phyloP scores from a whole-genome alignment of 1,140 invertebrate genomes.

The Drosophila asahinai region DNA sequence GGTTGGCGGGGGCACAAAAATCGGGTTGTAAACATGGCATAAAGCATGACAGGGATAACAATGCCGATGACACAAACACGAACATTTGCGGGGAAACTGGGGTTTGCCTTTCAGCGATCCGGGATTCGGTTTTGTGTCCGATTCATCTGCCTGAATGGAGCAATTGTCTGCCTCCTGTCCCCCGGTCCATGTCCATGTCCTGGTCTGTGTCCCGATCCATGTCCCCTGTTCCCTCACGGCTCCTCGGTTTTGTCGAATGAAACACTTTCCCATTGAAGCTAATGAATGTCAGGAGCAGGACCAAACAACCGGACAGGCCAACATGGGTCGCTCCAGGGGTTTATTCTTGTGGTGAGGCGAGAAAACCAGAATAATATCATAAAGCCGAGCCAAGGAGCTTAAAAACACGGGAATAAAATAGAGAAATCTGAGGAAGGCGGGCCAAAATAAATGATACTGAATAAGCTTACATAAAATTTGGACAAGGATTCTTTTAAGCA shows the following conservation, averaged over 20 bases:
- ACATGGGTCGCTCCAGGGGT: slow-evolving; percentile 31
- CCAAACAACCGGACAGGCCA: slow-evolving; percentile 25
- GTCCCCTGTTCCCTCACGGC: slow-evolving; percentile 15
- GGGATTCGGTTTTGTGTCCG: slow-evolving; percentile 38
- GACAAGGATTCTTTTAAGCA: neutral
- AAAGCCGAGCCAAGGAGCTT: neutral
- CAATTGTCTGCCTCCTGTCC: slow-evolving; percentile 51
- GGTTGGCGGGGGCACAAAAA: slow-evolving; percentile 27
- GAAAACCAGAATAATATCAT: slow-evolving; percentile 8
- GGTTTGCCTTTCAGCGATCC: slow-evolving; percentile 30
- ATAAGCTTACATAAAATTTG: neutral
- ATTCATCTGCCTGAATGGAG: slow-evolving; percentile 50
- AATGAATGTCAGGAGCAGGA: slow-evolving; percentile 59
- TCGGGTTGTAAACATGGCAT: slow-evolving; percentile 68
- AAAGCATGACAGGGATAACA: slow-evolving; percentile 69
- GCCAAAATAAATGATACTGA: neutral
- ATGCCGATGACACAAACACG: slow-evolving; percentile 64
- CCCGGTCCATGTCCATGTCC: slow-evolving; percentile 6
- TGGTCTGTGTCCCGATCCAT: slow-evolving; percentile 3
- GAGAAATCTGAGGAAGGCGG: no score
- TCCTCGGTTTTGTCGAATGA: slow-evolving; percentile 43
- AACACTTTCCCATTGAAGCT: slow-evolving; percentile 61
- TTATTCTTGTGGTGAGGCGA: neutral
- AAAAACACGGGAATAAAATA: neutral
- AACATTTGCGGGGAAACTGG: slow-evolving; percentile 31